Conservation (phyloP, 2,888 invertebrate genomes). For the Toxonevra muliebris region DNA sequence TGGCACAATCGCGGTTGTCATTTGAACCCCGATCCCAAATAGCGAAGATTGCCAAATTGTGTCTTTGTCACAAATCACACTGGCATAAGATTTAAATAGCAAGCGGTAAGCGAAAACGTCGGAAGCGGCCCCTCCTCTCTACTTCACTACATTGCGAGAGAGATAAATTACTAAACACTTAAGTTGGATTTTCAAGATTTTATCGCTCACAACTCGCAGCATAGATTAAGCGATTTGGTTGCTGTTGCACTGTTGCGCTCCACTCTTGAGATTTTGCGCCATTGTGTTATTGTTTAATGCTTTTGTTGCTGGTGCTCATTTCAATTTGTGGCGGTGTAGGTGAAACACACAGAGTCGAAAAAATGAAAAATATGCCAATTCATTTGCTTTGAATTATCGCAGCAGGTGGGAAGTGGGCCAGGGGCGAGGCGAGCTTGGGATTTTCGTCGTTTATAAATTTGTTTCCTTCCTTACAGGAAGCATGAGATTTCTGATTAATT, state of each 20-base stretch:
- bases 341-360: constrained; percentile 26
- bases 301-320: constrained; percentile 45
- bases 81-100: background rate
- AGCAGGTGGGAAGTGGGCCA: constrained; percentile 25
- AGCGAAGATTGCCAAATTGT: constrained; percentile 42
- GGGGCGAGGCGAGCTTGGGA: constrained; percentile 24
- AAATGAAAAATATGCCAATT: constrained; percentile 64
- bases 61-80: constrained; percentile 41
- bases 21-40: too few species aligned
- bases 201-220: constrained; percentile 47
- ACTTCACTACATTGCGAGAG: constrained; percentile 34
- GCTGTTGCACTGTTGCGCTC: constrained; percentile 28
- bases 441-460: background rate
- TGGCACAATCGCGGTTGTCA: constrained; percentile 3
- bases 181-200: constrained; percentile 64
- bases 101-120: constrained; percentile 6
- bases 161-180: constrained; percentile 63
- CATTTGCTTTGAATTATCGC: constrained; percentile 63
- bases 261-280: constrained; percentile 22
- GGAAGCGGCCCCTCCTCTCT: background rate
- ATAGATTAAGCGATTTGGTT: constrained; percentile 27
- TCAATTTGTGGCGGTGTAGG: constrained; percentile 35
- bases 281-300: constrained; percentile 17
- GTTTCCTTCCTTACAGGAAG: constrained; percentile 39
- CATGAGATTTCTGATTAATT: constrained; percentile 58